Base-by-base conservation (phyloP, 2,113 vertebrate species). In the Willisornis vidua region DNA sequence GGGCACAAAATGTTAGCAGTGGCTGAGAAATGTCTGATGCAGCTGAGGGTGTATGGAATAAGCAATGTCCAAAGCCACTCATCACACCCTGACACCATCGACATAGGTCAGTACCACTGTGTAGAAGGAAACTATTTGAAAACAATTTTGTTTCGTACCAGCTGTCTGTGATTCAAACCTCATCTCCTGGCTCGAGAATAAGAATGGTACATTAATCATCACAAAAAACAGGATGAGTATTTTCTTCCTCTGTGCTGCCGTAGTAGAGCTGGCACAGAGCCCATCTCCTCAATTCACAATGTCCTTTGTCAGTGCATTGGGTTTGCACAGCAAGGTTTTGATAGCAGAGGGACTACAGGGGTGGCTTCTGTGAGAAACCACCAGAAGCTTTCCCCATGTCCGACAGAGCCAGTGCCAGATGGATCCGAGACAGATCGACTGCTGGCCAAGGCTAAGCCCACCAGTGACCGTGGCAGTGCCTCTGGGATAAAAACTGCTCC, bases 401-500 rank as follows among this genome's bases (percentile, higher is more conserved):
- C 0, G 1, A 23, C n/a, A 55, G 28, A 71, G 39, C 19, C 28
- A 49, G 11, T 54, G 19, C n/a, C 26, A 39, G 26, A 22, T 0
- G 0, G 22, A 57, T 39, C 45, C 26, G 22, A 29, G 22, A 68
- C 5, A 4, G 43, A 49, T 12, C 13, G 8, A 2, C 16, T 4
- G 2, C 19, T 39, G 39, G 16, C 41, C 52, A 55, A 35, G 26
- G 14, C 67, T 43, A 10, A 93, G 46, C 43, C 49, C 37, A 19
- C 23, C 35, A 73, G 43, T 0, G 0, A 23, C 7, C 9, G 17
- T 14, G 16, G 24, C 46, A 63, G 28, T 1, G 1, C 2, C 6
- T 68, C 23, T 63, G 48, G 22, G n/a, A 25, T 58, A 7, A 48
- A 28, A 37, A 62, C 25, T 49, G 26, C 45, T 71, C 37, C 29